Evolutionary conservation across 1,140 invertebrate genomes (phyloP), one percentile per base, ranked within the genome.

Genomic region (Nylanderia fulva): DNA sequence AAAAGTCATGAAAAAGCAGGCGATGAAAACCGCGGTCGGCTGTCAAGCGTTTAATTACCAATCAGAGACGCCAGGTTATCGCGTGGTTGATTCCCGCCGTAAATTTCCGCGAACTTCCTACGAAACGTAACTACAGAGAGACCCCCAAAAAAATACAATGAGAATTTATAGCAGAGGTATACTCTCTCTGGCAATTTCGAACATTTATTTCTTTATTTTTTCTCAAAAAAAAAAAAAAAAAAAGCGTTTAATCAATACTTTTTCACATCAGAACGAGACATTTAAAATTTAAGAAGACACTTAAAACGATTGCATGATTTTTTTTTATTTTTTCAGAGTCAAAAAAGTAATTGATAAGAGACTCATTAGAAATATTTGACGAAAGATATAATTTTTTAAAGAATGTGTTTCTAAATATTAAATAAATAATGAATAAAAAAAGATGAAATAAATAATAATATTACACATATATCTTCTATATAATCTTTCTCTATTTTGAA

Each of bases 31-130:
- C 27, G 13, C 80, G 36, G 76, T 84, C 82, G 88, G 90, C 90
- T 90, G 85, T 91, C 88, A 88, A 86, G 90, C 90, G 90, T 91
- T 91, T 91, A 91, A 91, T 91, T 90, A 91, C 84, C 86, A 88
- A 91, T 91, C 90, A 90, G 90, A 91, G 71, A 90, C 90, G 90
- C 85, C 85, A 88, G 88, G 86, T 82, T 82, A 82, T 91, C 86
- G 86, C 87, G 84, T 90, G 85, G 89, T 83, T 83, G 83, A 90
- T 86, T 87, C 76, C 64, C 61, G 42, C 80, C 24, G 58, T 11
- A 27, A 39, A 58, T 63, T 64, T 42, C 58, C 84, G 52, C 54
- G 48, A 72, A 90, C 85, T 88, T 74, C 64, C 54, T 69, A 85
- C 71, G 74, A 61, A 69, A 86, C 58, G 64, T 56, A 75, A 76